phyloP scores from a whole-genome alignment of 1,140 invertebrate species.

The Alviniconcha marisindica region DNA sequence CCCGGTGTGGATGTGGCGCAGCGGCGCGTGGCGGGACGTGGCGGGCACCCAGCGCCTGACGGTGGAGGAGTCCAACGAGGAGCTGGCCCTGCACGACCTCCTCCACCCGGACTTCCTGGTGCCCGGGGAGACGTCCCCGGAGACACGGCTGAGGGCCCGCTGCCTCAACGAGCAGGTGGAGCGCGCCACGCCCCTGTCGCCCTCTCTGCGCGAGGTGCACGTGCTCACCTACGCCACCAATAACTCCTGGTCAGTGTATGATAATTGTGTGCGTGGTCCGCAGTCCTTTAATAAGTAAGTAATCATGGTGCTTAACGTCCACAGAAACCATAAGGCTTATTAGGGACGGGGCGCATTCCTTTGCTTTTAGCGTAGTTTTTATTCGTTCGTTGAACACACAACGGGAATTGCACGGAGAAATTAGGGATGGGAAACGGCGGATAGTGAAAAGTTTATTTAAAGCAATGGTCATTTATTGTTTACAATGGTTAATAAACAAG shows the following conservation, averaged over 20 bases:
- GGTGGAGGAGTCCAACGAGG: slow-evolving; percentile 28
- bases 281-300: no score
- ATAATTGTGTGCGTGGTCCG: no score
- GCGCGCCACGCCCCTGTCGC: neutral
- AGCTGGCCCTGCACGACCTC: slow-evolving; percentile 28
- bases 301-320: no score
- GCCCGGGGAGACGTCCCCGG: neutral
- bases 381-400: no score
- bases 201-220: neutral
- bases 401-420: no score
- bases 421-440: no score
- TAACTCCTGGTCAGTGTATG: slow-evolving; percentile 32
- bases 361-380: no score
- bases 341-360: no score
- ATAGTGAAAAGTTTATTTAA: no score
- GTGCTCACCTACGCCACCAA: slow-evolving; percentile 40
- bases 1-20: slow-evolving; percentile 8
- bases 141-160: neutral
- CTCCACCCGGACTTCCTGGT: slow-evolving; percentile 29
- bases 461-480: no score
- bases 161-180: neutral
- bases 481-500: no score
- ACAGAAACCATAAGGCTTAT: no score
- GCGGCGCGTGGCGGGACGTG: slow-evolving; percentile 32
- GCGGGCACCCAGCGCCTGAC: slow-evolving; percentile 28